Evolutionary conservation across 2,113 vertebrate genomes (phyloP).

Genomic region (Pseudolaguvia tuberculata): DNA sequence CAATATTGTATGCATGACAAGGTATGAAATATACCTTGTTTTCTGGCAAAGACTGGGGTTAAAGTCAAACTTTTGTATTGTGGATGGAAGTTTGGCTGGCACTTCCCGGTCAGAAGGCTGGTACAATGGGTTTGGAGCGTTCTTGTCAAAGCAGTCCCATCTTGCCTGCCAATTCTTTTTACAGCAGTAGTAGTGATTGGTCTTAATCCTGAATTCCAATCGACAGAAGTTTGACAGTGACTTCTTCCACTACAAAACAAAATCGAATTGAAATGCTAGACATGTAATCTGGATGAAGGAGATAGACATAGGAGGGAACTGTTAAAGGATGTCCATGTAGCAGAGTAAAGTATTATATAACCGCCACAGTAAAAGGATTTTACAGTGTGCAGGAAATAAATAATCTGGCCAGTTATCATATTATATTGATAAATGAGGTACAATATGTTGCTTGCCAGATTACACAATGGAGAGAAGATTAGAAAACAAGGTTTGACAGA

Average conservation of each 20-base stretch:
- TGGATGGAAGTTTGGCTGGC: background rate
- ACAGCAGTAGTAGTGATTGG: constrained; percentile 61
- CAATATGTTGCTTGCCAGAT: background rate
- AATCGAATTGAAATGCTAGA: constrained; percentile 1
- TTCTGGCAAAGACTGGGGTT: constrained; percentile 52
- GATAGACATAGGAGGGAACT: background rate
- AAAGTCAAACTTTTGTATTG: constrained; percentile 51
- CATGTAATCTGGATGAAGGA: background rate
- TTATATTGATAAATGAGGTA: too few species aligned
- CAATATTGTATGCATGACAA: background rate
- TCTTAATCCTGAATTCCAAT: constrained; percentile 58
- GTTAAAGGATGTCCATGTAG: background rate
- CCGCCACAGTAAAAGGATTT: background rate
- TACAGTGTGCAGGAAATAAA: background rate
- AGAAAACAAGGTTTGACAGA: background rate
- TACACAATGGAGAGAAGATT: background rate
- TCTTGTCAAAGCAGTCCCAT: constrained; percentile 58
- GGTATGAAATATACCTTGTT: constrained; percentile 12
- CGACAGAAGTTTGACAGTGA: constrained; percentile 58
- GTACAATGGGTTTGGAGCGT: constrained; percentile 56
- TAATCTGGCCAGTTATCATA: background rate
- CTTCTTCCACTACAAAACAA: constrained; percentile 61
- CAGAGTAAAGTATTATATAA: background rate
- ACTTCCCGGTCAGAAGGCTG: constrained; percentile 33
- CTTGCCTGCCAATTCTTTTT: accelerated